Base-by-base conservation (phyloP, 2,797 vertebrate genomes). In the Enteromius fasciolatus region DNA sequence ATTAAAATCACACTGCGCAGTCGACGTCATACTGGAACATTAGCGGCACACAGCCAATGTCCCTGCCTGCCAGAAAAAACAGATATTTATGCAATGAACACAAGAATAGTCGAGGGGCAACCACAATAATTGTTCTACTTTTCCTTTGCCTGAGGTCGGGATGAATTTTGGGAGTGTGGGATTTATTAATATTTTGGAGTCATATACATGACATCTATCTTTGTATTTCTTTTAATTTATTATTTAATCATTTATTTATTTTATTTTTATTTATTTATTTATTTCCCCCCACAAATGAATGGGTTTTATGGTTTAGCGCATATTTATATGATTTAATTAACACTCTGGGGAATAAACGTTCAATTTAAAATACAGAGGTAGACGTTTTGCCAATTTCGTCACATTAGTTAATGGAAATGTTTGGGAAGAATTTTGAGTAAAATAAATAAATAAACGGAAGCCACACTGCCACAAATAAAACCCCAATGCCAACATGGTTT, bases 91-190 rank as follows among this genome's bases (percentile, higher is more conserved):
- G 78, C 57, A 76, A 25, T 10, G 76, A 72, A 57, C 41, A 36
- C 28, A 66, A 57, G 63, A 75, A 78, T 68, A 67, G 36, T 39
- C 52, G 74, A 57, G 63, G 44, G 44, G 52, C 33, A 61, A 67
- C 33, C 31, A 18, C 57, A 57, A 44, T 75, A 80, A 84, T 85
- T 82, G 76, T 70, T 82, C 70, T 80, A 52, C 76, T 78, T 78
- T 78, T 64, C 44, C 28, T 50, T 20, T 33, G 44, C 44, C 46
- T 67, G 25, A 50, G 63, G 44, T 25, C 2, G 7, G 0, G 8
- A 68, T 52, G 25, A 18, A 80, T 76, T 46, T 39, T 50, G 68
- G 31, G 20, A 68, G 78, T 78, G 5, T 67, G 50, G 83, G 67
- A 83, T 86, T 72, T 57, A 86, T 68, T 17, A 2, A 5, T n/a